Evolutionary conservation across 2,797 vertebrate species (phyloP), one percentile per base, ranked within the genome.

Genomic region (Sebastes trivittatus): DNA sequence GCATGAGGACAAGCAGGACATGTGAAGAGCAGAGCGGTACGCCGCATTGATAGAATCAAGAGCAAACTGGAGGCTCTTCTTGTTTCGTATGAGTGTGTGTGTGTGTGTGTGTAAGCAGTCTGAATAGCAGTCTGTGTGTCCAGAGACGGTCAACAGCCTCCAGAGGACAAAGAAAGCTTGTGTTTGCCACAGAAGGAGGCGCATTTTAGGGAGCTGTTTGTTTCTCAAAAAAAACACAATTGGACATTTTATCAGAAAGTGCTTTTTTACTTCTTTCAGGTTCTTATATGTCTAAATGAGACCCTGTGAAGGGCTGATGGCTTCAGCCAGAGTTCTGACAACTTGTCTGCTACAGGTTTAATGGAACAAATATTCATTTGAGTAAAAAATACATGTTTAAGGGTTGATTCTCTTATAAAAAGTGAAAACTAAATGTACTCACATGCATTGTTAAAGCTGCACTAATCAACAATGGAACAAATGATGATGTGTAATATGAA

Each of bases 141-240:
- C 75, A 71, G 72, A 25, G 58, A 69, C 11, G 7, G 76, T 82
- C 75, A 76, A 74, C 65, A 67, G 84, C 78, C 52, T 75, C 63
- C 22, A 49, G 27, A 58, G 84, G 77, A 92, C 93, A 92, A 93
- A 89, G 92, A 68, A 72, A 59, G 46, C 72, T 92, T 92, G 89
- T 92, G 69, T 83, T 72, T 9, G 27, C 73, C 60, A 29, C 58
- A 80, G 72, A 83, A 84, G 58, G 60, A 88, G 86, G 81, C 61
- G 20, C 67, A 72, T 77, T 77, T 80, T 60, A 59, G 68, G 61
- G 68, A 49, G 29, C 72, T 64, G 70, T 78, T 59, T 27, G 3
- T 80, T 83, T 71, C 70, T 61, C 64, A 20, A 46, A 59, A 67
- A 75, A 32, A 62, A 68, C 77, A 87, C 87, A 87, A 85, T 79